Base-by-base conservation (phyloP, 1,140 invertebrate species). In the Psix sp. region DNA sequence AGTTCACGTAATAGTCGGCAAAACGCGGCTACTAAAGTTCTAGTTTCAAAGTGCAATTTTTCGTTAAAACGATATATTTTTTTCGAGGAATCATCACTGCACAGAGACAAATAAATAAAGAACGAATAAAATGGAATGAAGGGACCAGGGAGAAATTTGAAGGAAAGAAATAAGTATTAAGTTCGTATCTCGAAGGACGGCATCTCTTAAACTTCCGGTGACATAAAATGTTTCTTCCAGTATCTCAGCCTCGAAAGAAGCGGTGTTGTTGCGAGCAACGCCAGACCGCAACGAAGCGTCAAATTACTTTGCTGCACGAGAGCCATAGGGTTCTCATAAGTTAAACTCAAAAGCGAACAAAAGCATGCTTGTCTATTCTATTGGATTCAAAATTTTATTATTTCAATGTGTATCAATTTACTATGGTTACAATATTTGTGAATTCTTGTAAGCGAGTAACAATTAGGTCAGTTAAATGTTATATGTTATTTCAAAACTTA, bases 121-220 rank as follows among this genome's bases (percentile, higher is more conserved):
- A 46, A 5, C 0, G n/a, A 29, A 17, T 10, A 1, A 14, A 17
- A n/a, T 9, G 21, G 2, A 10, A 1, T 10, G n/a, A n/a, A 17
- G 16, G 11, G 4, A 39, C n/a, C n/a, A 51, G 24, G 20, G 6
- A 6, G 36, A 29, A 38, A 59, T 59, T 26, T 18, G n/a, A 7
- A 6, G 9, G 9, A 40, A 71, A 60, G 48, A 73, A 66, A 68
- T 36, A 51, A 63, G 52, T 59, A 43, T 68, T 49, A 59, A 57
- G 52, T 59, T 60, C 45, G 49, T 57, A 51, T 31, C 29, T 36
- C 24, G 21, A 15, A 66, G 42, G 46, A 40, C 39, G 20, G 63
- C 59, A 59, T 68, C 45, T 68, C 40, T 54, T 67, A 74, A 67
- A 74, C 56, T 67, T 74, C 39, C 42, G 24, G 51, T 29, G 54